Evolutionary conservation across 2,113 vertebrate genomes (phyloP).

Genomic region (Leucopsar rothschildi): DNA sequence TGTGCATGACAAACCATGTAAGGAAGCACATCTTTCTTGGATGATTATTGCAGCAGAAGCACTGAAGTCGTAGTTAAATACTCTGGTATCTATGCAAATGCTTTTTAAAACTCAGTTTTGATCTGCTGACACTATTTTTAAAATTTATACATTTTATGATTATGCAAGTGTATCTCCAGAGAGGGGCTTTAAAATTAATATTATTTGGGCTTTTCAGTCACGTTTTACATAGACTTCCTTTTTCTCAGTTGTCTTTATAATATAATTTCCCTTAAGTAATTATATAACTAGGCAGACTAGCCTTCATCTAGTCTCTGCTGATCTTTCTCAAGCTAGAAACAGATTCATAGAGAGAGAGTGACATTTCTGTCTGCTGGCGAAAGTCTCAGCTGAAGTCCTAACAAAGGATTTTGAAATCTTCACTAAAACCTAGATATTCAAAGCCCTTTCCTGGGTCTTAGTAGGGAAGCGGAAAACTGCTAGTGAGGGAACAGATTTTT

Average conservation of each 20-base stretch:
- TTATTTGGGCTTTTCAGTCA: not conserved
- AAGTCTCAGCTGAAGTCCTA: conserved; percentile 20
- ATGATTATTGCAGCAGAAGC: not conserved
- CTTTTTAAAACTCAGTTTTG: not conserved
- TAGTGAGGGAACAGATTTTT: conserved; percentile 31
- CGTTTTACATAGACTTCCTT: not conserved
- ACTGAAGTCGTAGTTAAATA: not conserved
- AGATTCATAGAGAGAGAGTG: conserved; percentile 40
- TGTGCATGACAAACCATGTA: not conserved
- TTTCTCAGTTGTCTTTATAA: conserved; percentile 27
- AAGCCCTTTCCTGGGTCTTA: not conserved
- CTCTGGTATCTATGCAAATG: not conserved
- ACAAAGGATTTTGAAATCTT: conserved; percentile 41
- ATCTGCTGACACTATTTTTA: not conserved
- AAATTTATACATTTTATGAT: not conserved
- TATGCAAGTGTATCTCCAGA: not conserved
- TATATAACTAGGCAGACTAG: conserved; percentile 53
- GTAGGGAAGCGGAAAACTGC: conserved; percentile 7
- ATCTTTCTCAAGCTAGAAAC: conserved; percentile 22
- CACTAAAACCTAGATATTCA: conserved; percentile 8
- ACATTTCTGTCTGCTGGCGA: conserved; percentile 22
- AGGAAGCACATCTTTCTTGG: not conserved
- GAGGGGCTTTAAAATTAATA: not conserved
- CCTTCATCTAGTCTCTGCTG: conserved; percentile 43
- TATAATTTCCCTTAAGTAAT: conserved; percentile 60